Percentiles rank a stretch among this genome's conserved stretches.
Conservation (phyloP, 1,140 invertebrate genomes). For the Solen grandis region DNA sequence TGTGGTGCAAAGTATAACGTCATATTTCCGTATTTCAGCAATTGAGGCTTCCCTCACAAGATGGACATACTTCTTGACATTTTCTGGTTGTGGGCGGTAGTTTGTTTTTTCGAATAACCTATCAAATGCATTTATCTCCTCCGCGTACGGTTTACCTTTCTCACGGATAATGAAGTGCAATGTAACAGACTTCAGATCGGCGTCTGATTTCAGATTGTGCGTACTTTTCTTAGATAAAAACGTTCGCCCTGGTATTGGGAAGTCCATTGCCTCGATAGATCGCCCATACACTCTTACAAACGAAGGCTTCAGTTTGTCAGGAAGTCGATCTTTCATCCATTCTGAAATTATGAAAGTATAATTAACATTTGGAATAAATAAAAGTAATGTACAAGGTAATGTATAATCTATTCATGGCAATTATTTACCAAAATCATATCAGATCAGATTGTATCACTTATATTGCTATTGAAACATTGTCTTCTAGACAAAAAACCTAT, state of each 20-base stretch:
- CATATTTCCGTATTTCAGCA: conserved; percentile 58
- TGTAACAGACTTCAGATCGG: conserved; percentile 53
- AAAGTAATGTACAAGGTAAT: not conserved
- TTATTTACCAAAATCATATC: not conserved
- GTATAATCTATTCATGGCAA: not conserved
- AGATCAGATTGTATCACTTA: not conserved
- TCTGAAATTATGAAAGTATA: conserved; percentile 41
- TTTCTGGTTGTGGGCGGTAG: not conserved
- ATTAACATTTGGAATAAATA: not conserved
- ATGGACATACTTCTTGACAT: conserved; percentile 54
- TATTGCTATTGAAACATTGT: not conserved
- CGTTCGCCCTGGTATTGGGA: conserved; percentile 62
- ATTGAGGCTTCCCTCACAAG: conserved; percentile 55
- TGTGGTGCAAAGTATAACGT: conserved; percentile 64
- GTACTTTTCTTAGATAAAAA: conserved; percentile 25
- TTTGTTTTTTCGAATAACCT: conserved; percentile 41
- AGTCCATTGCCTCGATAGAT: conserved; percentile 61
- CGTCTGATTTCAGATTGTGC: conserved; percentile 38
- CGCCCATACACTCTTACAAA: conserved; percentile 69
- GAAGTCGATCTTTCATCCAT: conserved; percentile 59
- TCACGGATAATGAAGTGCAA: conserved; percentile 68
- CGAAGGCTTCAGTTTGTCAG: conserved; percentile 55
- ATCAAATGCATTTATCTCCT: conserved; percentile 63
- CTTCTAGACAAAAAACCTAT: conserved; percentile 6
- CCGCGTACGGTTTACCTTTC: conserved; percentile 60